A percentile compares a stretch with the other conserved stretches of the same genome.
Conservation (phyloP, 1,140 invertebrate species). For the Lutraria rhynchaena region DNA sequence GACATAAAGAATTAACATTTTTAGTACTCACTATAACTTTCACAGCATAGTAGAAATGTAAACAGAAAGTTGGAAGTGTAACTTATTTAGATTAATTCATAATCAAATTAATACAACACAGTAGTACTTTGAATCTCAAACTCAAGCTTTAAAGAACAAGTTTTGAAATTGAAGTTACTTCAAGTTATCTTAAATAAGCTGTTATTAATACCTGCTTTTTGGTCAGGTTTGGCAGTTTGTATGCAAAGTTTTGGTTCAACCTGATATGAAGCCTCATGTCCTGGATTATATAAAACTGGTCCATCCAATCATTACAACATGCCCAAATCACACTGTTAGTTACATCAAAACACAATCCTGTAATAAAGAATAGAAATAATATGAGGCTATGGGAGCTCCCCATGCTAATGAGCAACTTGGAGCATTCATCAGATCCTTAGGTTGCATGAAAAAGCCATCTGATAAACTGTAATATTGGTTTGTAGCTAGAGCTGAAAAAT, state of each 20-base stretch:
- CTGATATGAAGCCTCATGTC: constrained; percentile 78
- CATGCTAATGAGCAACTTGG: constrained; percentile 76
- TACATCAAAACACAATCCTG: constrained; percentile 81
- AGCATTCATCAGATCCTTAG: constrained; percentile 78
- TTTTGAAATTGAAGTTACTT: no score
- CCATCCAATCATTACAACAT: constrained; percentile 79
- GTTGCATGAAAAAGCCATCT: constrained; percentile 75
- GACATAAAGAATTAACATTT: no score
- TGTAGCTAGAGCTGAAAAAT: constrained; percentile 76
- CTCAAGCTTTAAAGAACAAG: no score
- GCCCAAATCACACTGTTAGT: constrained; percentile 81
- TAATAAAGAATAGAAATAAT: no score
- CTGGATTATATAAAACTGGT: constrained; percentile 81
- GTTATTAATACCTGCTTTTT: constrained; percentile 9
- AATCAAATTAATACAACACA: no score
- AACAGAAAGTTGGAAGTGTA: no score
- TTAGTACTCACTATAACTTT: no score
- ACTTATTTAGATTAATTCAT: no score
- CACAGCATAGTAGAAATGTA: no score
- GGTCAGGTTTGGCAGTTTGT: not conserved
- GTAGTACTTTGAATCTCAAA: no score
- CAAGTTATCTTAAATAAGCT: no score
- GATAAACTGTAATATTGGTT: constrained; percentile 78
- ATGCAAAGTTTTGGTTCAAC: constrained; percentile 61
- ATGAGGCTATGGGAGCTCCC: constrained; percentile 72